phyloP scores from a whole-genome alignment of 2,888 invertebrate species.

The Acanthosepion esculentum region DNA sequence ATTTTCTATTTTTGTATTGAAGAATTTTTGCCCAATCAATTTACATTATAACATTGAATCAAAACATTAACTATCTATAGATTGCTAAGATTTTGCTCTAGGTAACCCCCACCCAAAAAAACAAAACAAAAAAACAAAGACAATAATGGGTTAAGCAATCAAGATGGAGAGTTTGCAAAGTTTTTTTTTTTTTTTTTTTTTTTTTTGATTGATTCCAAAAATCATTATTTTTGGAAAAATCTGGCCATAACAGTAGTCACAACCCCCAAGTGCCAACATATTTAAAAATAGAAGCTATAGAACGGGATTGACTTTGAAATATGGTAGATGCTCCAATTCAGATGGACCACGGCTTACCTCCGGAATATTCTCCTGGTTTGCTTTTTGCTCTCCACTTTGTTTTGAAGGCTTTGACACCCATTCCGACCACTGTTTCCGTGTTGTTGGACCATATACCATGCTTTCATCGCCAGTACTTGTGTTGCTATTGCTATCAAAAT shows the following conservation, averaged over 20 bases:
- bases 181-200: background rate
- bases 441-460: constrained; percentile 80
- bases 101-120: no score
- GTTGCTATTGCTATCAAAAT: constrained; percentile 70
- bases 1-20: no score
- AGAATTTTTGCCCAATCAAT: no score
- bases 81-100: background rate
- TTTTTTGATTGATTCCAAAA: background rate
- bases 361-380: constrained; percentile 50
- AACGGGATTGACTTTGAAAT: constrained; percentile 41
- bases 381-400: constrained; percentile 46
- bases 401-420: constrained; percentile 76
- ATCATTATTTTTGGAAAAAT: background rate
- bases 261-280: background rate
- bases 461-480: constrained; percentile 66
- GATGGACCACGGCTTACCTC: constrained; percentile 48
- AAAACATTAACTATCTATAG: background rate
- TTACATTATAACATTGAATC: background rate
- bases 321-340: constrained; percentile 40
- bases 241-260: constrained; percentile 33
- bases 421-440: constrained; percentile 85
- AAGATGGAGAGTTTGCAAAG: background rate
- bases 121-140: background rate
- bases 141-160: constrained; percentile 13
- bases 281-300: background rate